Base-by-base conservation (phyloP, 2,113 vertebrate species). In the Coryphaenoides rupestris region DNA sequence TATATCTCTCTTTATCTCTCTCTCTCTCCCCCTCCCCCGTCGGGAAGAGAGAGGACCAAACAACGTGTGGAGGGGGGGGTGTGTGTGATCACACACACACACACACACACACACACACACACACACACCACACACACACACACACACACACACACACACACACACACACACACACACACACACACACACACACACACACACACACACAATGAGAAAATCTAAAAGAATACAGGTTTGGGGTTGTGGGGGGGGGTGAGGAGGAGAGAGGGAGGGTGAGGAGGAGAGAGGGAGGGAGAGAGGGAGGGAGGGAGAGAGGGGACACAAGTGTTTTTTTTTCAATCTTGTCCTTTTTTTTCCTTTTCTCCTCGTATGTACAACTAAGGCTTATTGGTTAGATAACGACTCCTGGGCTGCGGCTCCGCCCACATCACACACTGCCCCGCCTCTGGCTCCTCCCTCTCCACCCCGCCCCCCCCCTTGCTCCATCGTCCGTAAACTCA, bases 311-410 rank as follows among this genome's bases (percentile, higher is more conserved):
- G n/a, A 55, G 17, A 16, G 15, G 26, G 1, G 66, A 94, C 90
- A 92, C 90, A 83, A 90, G 91, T 93, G 94, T 93, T 90, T 78
- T 24, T 66, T 69, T 61, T 21, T 55, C 10, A 14, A 50, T 50
- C 17, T 50, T n/a, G 92, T 90, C 76, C 26, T 66, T 69, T 63
- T 26, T 67, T 67, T 76, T 93, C 90, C 76, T 23, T 68, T 69
- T 63, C 23, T 67, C 65, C 73, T 80, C 66, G 77, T 96, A 95
- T 98, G 92, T 98, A 98, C 96, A 98, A 93, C 95, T 98, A 98
- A 98, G 96, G 96, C 96, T 95, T 98, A 95, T 91, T 95, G 95
- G 96, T 98, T 96, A 95, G 94, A 95, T 94, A 94, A 93, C 83
- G 94, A 93, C 83, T 81, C 89, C 89, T 91, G 93, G 94, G 93